Base-by-base conservation (phyloP, 2,888 invertebrate genomes). In the Nemapogon koenigi region DNA sequence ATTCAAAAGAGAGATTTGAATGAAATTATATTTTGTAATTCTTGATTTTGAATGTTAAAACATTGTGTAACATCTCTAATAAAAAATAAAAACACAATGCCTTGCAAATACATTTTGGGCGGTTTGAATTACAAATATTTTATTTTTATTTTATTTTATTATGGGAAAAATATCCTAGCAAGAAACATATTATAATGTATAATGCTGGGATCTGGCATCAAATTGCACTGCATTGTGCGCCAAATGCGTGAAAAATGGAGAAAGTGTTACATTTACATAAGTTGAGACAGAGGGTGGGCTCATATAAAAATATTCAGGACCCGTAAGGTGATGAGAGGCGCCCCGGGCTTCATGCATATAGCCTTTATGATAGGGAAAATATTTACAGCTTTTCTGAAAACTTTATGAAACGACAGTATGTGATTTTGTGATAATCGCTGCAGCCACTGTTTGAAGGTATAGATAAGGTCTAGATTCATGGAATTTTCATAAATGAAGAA, bases 191-290 rank as follows among this genome's bases (percentile, higher is more conserved):
- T n/a, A n/a, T n/a, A n/a, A n/a, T n/a, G 66, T 62, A 67, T 75
- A 69, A 73, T 72, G 65, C 57, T 43, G 48, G 61, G 59, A 63
- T 63, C 58, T 57, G 52, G 56, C 64, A 59, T 72, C 73, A 75
- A 75, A 76, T 78, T 76, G 76, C 63, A 56, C 55, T 54, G 65
- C 64, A 76, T 76, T 76, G 75, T 73, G 66, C 57, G 61, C 55
- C 66, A 73, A 73, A 73, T 61, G 68, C 61, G 71, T 66, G 68
- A 73, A 76, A 78, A 72, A 71, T 67, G 70, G 49, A 53, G 63
- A 69, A 72, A 76, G 72, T 76, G 75, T 78, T 60, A 50, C 53
- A 76, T 78, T 78, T 72, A 72, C 76, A 78, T 76, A 76, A 76
- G 68, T 73, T 65, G 75, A 70, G 73, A 70, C 75, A 75, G 72